A percentile compares a stretch with the other conserved stretches of the same genome.
Conservation (phyloP, 2,797 vertebrate species). For the Xenops minutus region DNA sequence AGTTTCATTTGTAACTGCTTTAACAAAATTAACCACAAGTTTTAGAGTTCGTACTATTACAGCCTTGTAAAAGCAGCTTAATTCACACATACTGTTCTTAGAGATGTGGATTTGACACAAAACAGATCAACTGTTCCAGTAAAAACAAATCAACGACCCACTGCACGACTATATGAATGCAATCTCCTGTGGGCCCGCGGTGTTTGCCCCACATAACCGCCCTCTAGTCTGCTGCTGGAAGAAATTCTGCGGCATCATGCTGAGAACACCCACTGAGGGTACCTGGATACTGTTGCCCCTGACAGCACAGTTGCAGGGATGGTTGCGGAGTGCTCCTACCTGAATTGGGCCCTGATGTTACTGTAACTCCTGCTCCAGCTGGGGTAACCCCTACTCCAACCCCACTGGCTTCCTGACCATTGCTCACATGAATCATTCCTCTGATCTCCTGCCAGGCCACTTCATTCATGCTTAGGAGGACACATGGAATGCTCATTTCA, state of each 20-base stretch:
- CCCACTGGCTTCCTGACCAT: conserved; percentile 74
- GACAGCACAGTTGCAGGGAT: neutral
- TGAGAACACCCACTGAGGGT: conserved; percentile 77
- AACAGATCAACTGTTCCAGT: neutral
- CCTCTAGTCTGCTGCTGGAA: conserved; percentile 81
- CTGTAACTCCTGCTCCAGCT: conserved; percentile 60
- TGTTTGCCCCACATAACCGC: conserved; percentile 76
- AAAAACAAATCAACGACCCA: neutral
- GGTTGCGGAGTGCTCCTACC: conserved; percentile 55
- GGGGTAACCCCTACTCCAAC: conserved; percentile 60
- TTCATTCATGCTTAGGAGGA: conserved; percentile 84
- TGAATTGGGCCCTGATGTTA: conserved; percentile 61
- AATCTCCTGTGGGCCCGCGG: conserved; percentile 76
- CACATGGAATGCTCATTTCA: conserved; percentile 84
- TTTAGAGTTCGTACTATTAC: neutral
- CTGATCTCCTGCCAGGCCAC: conserved; percentile 84
- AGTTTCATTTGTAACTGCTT: neutral
- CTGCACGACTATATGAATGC: conserved; percentile 65
- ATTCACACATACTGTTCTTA: neutral
- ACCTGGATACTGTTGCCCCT: conserved; percentile 57
- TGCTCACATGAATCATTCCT: conserved; percentile 77
- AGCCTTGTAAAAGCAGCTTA: neutral
- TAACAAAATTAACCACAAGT: neutral
- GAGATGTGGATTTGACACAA: neutral
- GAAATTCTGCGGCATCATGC: conserved; percentile 79